phyloP scores from a whole-genome alignment of 2,888 invertebrate genomes.

The Emmelina monodactyla region DNA sequence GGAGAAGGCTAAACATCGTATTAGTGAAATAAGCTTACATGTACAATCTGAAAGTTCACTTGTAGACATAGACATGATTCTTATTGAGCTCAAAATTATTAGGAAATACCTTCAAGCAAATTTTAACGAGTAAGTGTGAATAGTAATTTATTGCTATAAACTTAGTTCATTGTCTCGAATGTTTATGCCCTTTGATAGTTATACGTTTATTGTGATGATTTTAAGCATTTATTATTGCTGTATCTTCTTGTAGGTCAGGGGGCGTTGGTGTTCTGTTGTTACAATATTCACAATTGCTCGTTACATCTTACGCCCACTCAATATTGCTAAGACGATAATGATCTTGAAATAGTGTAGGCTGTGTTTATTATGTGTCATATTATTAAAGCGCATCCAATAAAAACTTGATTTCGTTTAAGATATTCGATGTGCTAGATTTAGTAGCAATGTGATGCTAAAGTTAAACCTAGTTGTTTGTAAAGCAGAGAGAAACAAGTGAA shows the following conservation, averaged over 20 bases:
- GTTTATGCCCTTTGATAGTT: background rate
- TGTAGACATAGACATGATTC: too few species aligned
- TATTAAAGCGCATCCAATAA: background rate
- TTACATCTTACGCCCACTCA: constrained; percentile 43
- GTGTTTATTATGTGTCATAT: constrained; percentile 32
- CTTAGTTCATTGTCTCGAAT: too few species aligned
- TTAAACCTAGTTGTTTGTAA: too few species aligned
- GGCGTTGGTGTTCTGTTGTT: constrained; percentile 20
- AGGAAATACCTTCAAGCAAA: too few species aligned
- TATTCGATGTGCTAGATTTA: too few species aligned
- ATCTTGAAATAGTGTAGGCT: constrained; percentile 54
- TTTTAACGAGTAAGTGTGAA: too few species aligned
- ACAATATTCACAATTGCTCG: constrained; percentile 48
- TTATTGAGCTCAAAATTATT: too few species aligned
- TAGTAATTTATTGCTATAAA: too few species aligned
- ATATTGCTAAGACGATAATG: constrained; percentile 40
- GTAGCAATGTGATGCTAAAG: too few species aligned
- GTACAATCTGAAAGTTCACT: too few species aligned
- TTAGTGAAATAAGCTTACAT: too few species aligned
- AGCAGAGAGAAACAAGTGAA: too few species aligned
- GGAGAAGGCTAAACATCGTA: constrained; percentile 13
- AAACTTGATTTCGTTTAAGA: background rate
- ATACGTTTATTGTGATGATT: background rate
- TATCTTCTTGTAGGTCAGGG: background rate
- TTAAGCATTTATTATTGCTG: background rate